Conservation (phyloP, 2,113 vertebrate genomes). For the Hystrix cristata region DNA sequence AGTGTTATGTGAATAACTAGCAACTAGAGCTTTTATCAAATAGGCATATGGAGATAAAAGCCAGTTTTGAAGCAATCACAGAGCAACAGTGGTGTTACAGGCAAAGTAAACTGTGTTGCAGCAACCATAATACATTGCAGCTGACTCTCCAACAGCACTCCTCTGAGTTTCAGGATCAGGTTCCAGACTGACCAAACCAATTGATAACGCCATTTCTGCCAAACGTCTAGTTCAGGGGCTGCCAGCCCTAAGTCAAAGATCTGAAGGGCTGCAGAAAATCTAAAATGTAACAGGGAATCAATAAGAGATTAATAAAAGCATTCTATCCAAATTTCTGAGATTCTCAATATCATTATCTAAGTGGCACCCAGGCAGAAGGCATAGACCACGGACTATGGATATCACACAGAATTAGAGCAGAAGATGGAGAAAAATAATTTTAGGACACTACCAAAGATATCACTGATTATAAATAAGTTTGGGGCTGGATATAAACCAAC, state of each 20-base stretch:
- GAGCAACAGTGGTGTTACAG: background rate
- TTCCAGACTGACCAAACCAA: conserved; percentile 23
- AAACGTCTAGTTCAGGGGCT: background rate
- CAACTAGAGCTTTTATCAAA: conserved; percentile 31
- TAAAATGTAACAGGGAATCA: background rate
- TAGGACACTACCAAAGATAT: conserved; percentile 2
- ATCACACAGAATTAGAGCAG: background rate
- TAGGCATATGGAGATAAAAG: background rate
- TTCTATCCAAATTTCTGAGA: conserved; percentile 15
- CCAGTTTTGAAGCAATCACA: conserved; percentile 25
- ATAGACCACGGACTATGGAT: background rate
- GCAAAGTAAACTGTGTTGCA: background rate
- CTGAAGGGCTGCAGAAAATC: background rate
- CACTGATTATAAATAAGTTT: conserved; percentile 1
- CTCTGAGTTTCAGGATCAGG: background rate
- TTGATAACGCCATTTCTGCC: background rate
- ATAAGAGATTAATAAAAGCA: conserved; percentile 6
- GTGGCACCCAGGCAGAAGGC: background rate
- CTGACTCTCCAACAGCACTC: background rate
- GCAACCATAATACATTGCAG: background rate
- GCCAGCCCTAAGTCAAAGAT: background rate
- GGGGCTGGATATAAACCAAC: conserved; percentile 2
- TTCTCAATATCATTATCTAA: background rate
- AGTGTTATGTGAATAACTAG: conserved; percentile 12
- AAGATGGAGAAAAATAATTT: background rate